Evolutionary conservation across 2,113 vertebrate species (phyloP).

Genomic region (Uria lomvia): DNA sequence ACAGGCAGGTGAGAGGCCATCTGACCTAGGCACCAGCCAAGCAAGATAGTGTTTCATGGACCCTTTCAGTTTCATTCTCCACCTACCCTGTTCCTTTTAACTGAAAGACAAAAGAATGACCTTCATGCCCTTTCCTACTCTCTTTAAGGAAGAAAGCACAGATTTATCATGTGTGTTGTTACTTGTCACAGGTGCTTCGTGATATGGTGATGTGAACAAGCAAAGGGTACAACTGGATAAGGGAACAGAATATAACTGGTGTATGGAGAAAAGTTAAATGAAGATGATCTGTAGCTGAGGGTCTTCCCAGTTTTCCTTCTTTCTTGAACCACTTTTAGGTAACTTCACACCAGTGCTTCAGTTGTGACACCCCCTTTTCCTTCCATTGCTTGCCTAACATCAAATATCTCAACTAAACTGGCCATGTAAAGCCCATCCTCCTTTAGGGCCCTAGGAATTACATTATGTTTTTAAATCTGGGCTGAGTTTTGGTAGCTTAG

Average conservation of each 20-base stretch:
- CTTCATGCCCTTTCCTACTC: not conserved
- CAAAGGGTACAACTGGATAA: not conserved
- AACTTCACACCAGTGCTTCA: not conserved
- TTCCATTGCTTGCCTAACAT: not conserved
- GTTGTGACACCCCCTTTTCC: not conserved
- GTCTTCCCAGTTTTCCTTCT: not conserved
- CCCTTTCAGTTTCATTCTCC: not conserved
- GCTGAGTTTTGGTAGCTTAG: not conserved
- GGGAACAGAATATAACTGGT: not conserved
- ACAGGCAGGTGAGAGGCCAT: not conserved
- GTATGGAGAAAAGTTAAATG: not conserved
- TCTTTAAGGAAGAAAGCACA: not conserved
- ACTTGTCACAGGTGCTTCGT: not conserved
- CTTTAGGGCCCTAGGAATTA: not conserved
- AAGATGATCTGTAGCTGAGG: not conserved
- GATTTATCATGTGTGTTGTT: not conserved
- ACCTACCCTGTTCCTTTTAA: not conserved
- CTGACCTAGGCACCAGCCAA: not conserved
- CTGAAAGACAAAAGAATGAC: not conserved
- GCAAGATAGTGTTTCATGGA: not conserved
- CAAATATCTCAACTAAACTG: not conserved
- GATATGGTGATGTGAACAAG: not conserved
- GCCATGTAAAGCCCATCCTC: not conserved
- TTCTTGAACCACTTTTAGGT: not conserved
- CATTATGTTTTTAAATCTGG: not conserved